phyloP scores from a whole-genome alignment of 2,888 invertebrate genomes.

The Chirona hameri region DNA sequence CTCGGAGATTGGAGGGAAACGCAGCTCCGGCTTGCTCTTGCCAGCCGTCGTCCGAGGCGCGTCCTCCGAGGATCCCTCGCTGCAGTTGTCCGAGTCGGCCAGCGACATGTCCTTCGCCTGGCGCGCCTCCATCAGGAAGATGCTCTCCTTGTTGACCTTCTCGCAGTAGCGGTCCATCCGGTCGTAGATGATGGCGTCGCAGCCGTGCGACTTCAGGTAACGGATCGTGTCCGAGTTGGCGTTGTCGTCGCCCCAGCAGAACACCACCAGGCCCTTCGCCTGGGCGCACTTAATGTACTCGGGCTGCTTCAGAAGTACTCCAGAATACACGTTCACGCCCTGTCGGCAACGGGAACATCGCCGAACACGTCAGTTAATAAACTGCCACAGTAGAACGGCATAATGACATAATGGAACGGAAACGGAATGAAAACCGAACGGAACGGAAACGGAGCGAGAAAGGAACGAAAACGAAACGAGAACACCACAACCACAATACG shows the following conservation, averaged over 20 bases:
- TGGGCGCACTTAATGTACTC: slow-evolving; percentile 74
- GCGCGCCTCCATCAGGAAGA: slow-evolving; percentile 56
- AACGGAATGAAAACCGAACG: too few species aligned
- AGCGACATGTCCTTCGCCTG: slow-evolving; percentile 24
- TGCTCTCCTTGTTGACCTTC: slow-evolving; percentile 74
- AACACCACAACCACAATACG: too few species aligned
- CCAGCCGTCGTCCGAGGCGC: too few species aligned
- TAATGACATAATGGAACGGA: too few species aligned
- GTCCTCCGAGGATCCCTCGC: not conserved
- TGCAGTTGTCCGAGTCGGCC: not conserved
- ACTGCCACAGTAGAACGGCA: too few species aligned
- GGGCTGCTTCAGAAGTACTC: slow-evolving; percentile 81
- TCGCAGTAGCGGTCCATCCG: slow-evolving; percentile 66
- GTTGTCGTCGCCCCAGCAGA: slow-evolving; percentile 97
- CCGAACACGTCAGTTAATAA: not conserved
- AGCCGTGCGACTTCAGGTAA: slow-evolving; percentile 78
- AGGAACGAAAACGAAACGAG: too few species aligned
- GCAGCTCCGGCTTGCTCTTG: too few species aligned
- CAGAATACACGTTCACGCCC: slow-evolving; percentile 89
- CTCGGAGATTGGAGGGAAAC: too few species aligned
- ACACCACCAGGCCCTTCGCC: slow-evolving; percentile 77
- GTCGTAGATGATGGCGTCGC: slow-evolving; percentile 96
- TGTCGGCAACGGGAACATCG: slow-evolving; percentile 39
- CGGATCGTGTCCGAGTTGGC: slow-evolving; percentile 81
- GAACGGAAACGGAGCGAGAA: too few species aligned